phyloP scores from a whole-genome alignment of 2,888 invertebrate genomes.

The Caenorhabditis doughertyi region DNA sequence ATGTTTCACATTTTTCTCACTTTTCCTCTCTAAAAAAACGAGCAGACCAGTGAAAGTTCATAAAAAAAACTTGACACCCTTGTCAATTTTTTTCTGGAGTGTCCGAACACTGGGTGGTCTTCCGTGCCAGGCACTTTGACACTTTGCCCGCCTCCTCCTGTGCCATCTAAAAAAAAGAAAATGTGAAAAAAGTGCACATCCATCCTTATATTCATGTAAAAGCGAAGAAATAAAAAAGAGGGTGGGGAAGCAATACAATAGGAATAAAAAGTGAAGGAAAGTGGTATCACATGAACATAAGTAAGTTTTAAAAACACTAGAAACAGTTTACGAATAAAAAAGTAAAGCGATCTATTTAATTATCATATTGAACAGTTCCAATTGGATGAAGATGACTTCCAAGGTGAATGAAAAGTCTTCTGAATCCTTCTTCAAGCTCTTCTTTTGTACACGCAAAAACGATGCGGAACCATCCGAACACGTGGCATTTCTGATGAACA shows the following conservation, averaged over 20 bases:
- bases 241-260: slow-evolving; percentile 12
- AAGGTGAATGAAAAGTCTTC: slow-evolving; percentile 32
- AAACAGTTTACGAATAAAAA: neutral
- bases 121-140: slow-evolving; percentile 44
- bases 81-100: slow-evolving; percentile 22
- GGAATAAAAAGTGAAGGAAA: neutral
- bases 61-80: slow-evolving; percentile 42
- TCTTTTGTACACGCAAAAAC: slow-evolving; percentile 76
- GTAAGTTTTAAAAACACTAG: neutral
- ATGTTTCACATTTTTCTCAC: slow-evolving; percentile 6
- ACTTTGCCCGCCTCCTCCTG: slow-evolving; percentile 1
- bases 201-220: slow-evolving; percentile 37
- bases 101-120: slow-evolving; percentile 60
- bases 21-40: slow-evolving; percentile 2
- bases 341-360: slow-evolving; percentile 51
- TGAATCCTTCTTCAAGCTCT: slow-evolving; percentile 78
- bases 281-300: slow-evolving; percentile 31
- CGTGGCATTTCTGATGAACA: slow-evolving; percentile 70
- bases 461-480: slow-evolving; percentile 82
- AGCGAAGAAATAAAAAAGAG: slow-evolving; percentile 17
- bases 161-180: slow-evolving; percentile 28
- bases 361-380: slow-evolving; percentile 44
- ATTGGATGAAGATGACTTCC: slow-evolving; percentile 40
- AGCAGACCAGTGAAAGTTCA: slow-evolving; percentile 22
- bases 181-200: slow-evolving; percentile 30